Percentiles rank a stretch among this genome's conserved stretches.
Evolutionary conservation across 2,797 vertebrate species (phyloP).

Genomic region (Avahi laniger): DNA sequence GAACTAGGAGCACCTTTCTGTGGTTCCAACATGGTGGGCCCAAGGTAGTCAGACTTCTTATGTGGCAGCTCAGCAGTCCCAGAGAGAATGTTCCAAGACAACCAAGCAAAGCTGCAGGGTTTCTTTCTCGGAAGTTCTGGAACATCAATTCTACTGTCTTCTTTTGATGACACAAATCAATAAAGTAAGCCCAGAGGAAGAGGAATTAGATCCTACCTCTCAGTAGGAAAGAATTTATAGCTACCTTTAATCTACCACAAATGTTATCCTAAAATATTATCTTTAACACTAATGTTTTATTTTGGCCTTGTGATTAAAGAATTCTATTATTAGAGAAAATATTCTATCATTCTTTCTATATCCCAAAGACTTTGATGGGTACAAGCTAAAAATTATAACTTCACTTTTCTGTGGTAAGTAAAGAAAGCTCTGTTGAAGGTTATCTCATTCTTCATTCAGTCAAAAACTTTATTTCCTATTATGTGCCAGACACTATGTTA

Average conservation of each 20-base stretch:
- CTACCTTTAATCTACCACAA: background rate
- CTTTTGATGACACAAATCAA: background rate
- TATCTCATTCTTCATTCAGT: background rate
- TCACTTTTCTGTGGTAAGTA: background rate
- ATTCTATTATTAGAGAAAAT: background rate
- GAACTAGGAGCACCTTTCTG: background rate
- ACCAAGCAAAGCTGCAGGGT: background rate
- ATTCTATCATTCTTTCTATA: background rate
- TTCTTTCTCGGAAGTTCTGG: background rate
- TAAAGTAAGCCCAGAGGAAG: background rate
- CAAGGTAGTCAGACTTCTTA: background rate
- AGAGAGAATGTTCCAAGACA: background rate
- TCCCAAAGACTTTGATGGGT: background rate
- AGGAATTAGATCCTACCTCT: background rate
- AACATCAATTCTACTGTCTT: background rate
- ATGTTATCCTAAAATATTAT: background rate
- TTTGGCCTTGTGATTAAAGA: constrained; percentile 29
- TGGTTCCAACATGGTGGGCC: background rate
- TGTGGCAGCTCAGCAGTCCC: background rate
- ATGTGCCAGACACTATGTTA: background rate
- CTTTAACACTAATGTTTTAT: background rate
- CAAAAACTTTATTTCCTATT: background rate
- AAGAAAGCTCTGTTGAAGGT: background rate
- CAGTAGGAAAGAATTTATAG: background rate
- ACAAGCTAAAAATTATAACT: background rate